Evolutionary conservation across 2,888 invertebrate species (phyloP), one percentile per base, ranked within the genome.

Genomic region (Zaprionus bogoriensis): DNA sequence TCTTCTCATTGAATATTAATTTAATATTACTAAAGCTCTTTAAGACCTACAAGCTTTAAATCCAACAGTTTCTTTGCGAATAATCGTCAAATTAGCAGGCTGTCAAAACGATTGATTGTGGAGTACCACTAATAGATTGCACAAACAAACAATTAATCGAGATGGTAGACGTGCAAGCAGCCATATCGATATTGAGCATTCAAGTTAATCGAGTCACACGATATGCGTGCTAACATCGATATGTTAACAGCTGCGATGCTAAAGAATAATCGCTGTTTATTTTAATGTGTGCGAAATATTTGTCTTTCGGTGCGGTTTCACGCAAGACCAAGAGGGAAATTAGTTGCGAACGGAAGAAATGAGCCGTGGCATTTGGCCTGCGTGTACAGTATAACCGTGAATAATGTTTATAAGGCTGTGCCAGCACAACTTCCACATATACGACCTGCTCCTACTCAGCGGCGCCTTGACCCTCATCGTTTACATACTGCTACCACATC

Each of bases 401-500:
- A 77, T 68, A 66, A 88, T 88, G 88, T 62, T 74, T 41, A 59
- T 88, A 41, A 71, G 80, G 52, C 50, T 87, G 57, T 77, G 71
- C 22, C 74, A 83, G 67, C 75, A 80, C 60, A 84, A 60, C 52
- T 80, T 80, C 65, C 75, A 83, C 55, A 73, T 78, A 44, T 71
- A 77, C 42, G 88, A 88, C 62, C 53, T 87, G 58, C 55, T 86
- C 14, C 28, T 74, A 22, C 59, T 79, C 42, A 61, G 72, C 27
- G 76, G 74, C 14, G 67, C 65, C 22, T 14, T 70, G 2, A 66
- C 80, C 25, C 60, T 89, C 12, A 12, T 88, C 14, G 62, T 88
- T 19, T 89, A 88, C 62, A 61, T 87, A 47, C 52, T 87, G 20
- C 57, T 87, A 73, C 91, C 90, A 23, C 77, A 81, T 59, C 89